Percentiles rank a stretch among this genome's conserved stretches.
phyloP scores from a whole-genome alignment of 2,113 vertebrate genomes.

The Tapirus terrestris region DNA sequence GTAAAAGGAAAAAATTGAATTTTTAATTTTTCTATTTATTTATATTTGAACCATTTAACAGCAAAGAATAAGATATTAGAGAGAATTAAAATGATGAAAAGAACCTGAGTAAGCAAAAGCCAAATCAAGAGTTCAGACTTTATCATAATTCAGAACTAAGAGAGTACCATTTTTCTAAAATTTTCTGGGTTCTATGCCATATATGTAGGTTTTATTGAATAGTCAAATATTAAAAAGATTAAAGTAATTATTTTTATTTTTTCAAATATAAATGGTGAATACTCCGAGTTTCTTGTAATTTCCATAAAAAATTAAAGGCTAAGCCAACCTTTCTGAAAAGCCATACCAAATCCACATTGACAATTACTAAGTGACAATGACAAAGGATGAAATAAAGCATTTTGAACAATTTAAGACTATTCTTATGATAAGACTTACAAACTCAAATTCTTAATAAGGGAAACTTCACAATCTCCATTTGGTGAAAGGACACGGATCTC shows the following conservation, averaged over 20 bases:
- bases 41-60: not conserved
- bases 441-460: not conserved
- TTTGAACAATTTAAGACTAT: not conserved
- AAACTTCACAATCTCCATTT: not conserved
- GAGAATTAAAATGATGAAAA: not conserved
- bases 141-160: not conserved
- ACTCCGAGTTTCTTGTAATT: not conserved
- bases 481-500: not conserved
- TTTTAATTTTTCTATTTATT: not conserved
- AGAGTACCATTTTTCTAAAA: not conserved
- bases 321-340: not conserved
- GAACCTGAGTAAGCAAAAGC: not conserved
- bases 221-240: not conserved
- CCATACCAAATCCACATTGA: not conserved
- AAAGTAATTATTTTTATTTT: not conserved
- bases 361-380: not conserved
- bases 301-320: not conserved
- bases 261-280: not conserved
- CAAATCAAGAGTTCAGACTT: not conserved
- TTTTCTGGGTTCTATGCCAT: not conserved
- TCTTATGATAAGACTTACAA: not conserved
- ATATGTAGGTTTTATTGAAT: not conserved
- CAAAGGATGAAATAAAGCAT: not conserved
- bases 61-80: not conserved
- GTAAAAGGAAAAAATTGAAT: not conserved